Conservation (phyloP, 2,888 invertebrate species). For the Phalera bucephala region DNA sequence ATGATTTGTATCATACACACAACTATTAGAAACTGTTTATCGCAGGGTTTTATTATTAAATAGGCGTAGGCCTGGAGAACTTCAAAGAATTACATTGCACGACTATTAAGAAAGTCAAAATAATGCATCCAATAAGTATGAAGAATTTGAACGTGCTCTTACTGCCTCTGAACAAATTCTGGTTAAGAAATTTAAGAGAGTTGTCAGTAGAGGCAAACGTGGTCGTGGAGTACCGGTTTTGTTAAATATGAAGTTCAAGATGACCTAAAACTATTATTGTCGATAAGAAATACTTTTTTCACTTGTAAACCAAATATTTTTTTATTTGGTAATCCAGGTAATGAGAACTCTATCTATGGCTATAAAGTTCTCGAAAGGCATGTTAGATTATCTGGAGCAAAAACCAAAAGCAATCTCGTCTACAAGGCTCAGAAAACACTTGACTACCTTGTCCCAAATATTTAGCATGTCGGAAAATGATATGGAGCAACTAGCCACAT, state of each 20-base stretch:
- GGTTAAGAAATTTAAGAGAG: slow-evolving; percentile 31
- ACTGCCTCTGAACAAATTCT: slow-evolving; percentile 24
- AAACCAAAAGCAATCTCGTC: slow-evolving; percentile 34
- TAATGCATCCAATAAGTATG: slow-evolving; percentile 16
- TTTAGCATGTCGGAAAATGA: slow-evolving; percentile 37
- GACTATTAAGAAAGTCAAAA: slow-evolving; percentile 12
- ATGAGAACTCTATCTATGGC: slow-evolving; percentile 24
- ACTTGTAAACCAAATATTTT: too few relatives aligned
- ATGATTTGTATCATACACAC: slow-evolving; percentile 27
- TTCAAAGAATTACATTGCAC: slow-evolving; percentile 21
- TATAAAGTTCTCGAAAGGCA: too few relatives aligned
- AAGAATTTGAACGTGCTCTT: slow-evolving; percentile 20
- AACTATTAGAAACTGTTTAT: slow-evolving; percentile 29
- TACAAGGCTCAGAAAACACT: slow-evolving; percentile 38
- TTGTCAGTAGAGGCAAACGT: slow-evolving; percentile 34
- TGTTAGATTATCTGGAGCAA: slow-evolving; percentile 31
- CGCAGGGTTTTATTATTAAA: slow-evolving; percentile 31
- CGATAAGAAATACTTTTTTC: slow-evolving; percentile 12
- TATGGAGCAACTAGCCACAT: slow-evolving; percentile 36
- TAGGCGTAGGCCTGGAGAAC: slow-evolving; percentile 27
- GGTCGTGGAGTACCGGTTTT: slow-evolving; percentile 34
- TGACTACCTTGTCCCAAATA: slow-evolving; percentile 36
- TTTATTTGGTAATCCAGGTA: slow-evolving; percentile 14
- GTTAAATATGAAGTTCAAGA: slow-evolving; percentile 32
- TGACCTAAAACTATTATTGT: slow-evolving; percentile 19